Evolutionary conservation across 2,888 invertebrate species (phyloP).

Genomic region (Itoplectis maculator): DNA sequence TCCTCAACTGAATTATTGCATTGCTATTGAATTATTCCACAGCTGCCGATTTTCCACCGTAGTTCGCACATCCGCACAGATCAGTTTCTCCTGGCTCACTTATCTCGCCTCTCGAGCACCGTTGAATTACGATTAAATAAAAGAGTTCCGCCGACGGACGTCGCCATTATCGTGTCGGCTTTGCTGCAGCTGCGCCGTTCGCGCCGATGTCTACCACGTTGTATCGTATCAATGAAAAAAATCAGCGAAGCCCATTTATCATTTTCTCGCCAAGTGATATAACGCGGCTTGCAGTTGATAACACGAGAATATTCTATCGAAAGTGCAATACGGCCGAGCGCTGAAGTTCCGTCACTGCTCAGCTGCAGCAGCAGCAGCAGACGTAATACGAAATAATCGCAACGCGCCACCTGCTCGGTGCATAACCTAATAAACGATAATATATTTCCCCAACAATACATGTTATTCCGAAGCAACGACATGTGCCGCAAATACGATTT

Average conservation of each 20-base stretch:
- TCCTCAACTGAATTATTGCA: no score
- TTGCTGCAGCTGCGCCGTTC: not conserved
- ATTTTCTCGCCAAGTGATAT: not conserved
- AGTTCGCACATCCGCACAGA: no score
- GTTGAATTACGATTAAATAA: not conserved
- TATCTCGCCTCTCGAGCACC: not conserved
- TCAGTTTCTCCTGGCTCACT: not conserved
- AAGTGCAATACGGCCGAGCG: not conserved
- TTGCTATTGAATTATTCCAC: not conserved
- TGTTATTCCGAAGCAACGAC: slow-evolving; percentile 23
- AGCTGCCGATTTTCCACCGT: not conserved
- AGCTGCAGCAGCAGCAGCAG: not conserved
- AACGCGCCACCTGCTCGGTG: slow-evolving; percentile 24
- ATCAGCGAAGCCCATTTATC: not conserved
- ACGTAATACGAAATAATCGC: not conserved
- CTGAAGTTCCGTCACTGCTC: not conserved
- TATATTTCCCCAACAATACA: slow-evolving; percentile 13
- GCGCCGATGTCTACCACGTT: not conserved
- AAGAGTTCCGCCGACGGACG: slow-evolving; percentile 7
- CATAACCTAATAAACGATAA: slow-evolving; percentile 35
- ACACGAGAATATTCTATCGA: slow-evolving; percentile 1
- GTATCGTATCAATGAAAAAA: not conserved
- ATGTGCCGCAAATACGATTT: slow-evolving; percentile 14
- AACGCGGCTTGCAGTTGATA: not conserved
- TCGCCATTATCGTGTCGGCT: slow-evolving; percentile 9